These are phyloP conservation scores for Sporophila hypoxantha DNA, from an alignment of 2,113 vertebrate species.

Conservation along the genomic window DNA sequence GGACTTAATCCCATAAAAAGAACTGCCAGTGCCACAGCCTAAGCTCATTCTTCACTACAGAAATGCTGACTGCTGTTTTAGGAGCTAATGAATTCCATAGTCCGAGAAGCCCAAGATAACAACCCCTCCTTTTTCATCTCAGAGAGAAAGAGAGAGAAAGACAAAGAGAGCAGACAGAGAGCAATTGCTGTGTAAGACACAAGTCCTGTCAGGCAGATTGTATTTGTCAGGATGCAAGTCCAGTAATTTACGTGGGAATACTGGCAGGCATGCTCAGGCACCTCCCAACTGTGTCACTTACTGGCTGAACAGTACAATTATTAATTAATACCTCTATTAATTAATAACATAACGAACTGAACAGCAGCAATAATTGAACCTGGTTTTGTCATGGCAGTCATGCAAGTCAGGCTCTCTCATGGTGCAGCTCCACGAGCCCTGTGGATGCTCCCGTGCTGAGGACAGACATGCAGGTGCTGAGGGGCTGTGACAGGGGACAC, in stretches of 20 bases:
- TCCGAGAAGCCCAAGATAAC: not conserved
- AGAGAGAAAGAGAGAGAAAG: conserved; percentile 52
- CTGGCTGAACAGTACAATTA: not conserved
- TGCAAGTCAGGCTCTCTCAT: not conserved
- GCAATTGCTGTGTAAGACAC: not conserved
- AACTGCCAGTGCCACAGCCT: not conserved
- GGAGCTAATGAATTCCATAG: conserved; percentile 28
- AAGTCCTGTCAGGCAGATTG: not conserved
- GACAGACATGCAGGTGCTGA: not conserved
- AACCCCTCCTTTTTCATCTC: conserved; percentile 4
- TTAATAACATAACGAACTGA: not conserved
- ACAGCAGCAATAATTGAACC: not conserved
- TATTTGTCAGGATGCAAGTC: not conserved
- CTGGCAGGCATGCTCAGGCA: conserved; percentile 27
- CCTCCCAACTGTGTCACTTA: not conserved
- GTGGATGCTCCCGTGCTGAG: not conserved
- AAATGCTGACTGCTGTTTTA: not conserved
- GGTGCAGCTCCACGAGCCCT: not conserved
- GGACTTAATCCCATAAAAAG: not conserved
- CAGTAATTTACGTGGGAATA: conserved; percentile 4
- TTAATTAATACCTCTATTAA: conserved; percentile 37
- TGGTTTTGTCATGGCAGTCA: not conserved
- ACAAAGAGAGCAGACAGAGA: conserved; percentile 50
- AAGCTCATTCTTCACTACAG: not conserved
- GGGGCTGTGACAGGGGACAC: not conserved